These are phyloP conservation scores for Microcaecilia unicolor DNA, from an alignment of 2,797 vertebrate genomes.

Conservation along the genomic window DNA sequence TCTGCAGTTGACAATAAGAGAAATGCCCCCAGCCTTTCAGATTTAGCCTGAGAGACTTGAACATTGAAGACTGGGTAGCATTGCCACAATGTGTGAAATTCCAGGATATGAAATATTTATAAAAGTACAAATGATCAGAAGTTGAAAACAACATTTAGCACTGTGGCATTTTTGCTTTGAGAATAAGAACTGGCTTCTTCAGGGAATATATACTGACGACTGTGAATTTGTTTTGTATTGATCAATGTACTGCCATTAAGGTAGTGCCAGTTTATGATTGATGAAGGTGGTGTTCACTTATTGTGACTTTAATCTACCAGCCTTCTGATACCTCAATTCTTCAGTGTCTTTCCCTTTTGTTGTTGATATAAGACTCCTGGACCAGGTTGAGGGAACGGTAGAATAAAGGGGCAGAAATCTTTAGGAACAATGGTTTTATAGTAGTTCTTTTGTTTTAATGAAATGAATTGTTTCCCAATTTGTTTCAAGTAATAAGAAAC, in stretches of 20 bases:
- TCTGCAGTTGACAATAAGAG: no score
- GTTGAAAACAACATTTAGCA: constrained; percentile 28
- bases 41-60: constrained; percentile 9
- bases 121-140: constrained; percentile 30
- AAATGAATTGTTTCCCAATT: no score
- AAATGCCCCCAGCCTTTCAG: no score
- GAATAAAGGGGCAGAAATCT: no score
- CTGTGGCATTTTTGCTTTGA: constrained; percentile 13
- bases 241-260: constrained; percentile 20
- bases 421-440: no score
- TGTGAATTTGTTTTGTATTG: constrained; percentile 8
- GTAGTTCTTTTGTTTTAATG: no score
- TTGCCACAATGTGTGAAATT: constrained; percentile 21
- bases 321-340: not conserved
- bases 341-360: accelerated
- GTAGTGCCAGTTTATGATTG: not conserved
- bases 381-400: no score
- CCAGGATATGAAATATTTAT: constrained; percentile 20
- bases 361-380: no score
- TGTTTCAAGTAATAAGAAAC: no score
- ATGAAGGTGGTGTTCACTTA: not conserved
- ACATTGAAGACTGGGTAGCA: constrained; percentile 31
- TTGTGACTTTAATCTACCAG: accelerated
- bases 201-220: constrained; percentile 1
- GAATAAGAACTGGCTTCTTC: constrained; percentile 13